A percentile compares a stretch with the other conserved stretches of the same genome.
Conservation (phyloP, 2,888 invertebrate species). For the Noctua comes region DNA sequence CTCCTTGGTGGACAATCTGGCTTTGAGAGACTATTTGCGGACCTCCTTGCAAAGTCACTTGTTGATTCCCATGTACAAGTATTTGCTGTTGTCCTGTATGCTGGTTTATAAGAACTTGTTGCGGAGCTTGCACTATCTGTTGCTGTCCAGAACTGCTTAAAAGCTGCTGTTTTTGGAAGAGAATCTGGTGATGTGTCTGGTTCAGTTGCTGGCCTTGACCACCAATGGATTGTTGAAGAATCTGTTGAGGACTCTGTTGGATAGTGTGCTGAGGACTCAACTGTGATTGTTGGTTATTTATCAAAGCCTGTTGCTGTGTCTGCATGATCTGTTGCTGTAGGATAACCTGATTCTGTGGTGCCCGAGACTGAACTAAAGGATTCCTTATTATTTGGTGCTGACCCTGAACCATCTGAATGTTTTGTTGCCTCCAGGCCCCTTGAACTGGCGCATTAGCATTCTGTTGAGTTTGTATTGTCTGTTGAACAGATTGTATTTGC, state of each 20-base stretch:
- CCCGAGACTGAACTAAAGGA: slow-evolving; percentile 85
- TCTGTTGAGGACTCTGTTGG: slow-evolving; percentile 90
- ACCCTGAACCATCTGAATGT: slow-evolving; percentile 89
- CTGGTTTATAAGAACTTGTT: slow-evolving; percentile 88
- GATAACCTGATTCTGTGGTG: slow-evolving; percentile 89
- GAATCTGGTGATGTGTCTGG: slow-evolving; percentile 88
- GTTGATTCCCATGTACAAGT: slow-evolving; percentile 88
- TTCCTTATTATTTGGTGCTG: slow-evolving; percentile 88
- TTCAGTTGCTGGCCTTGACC: slow-evolving; percentile 88
- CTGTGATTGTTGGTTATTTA: slow-evolving; percentile 86
- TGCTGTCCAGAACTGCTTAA: slow-evolving; percentile 89
- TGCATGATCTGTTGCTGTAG: slow-evolving; percentile 91
- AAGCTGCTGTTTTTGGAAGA: slow-evolving; percentile 90
- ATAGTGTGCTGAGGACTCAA: slow-evolving; percentile 89
- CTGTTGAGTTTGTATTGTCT: slow-evolving; percentile 85
- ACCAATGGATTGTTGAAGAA: slow-evolving; percentile 91
- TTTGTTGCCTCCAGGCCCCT: slow-evolving; percentile 87
- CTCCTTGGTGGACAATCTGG: slow-evolving; percentile 87
- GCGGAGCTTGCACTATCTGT: slow-evolving; percentile 88
- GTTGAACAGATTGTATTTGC: slow-evolving; percentile 88
- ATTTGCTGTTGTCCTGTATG: slow-evolving; percentile 88
- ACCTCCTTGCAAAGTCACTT: slow-evolving; percentile 86
- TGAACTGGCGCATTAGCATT: slow-evolving; percentile 81
- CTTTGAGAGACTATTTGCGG: slow-evolving; percentile 87
- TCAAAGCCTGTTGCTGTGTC: slow-evolving; percentile 86